Base-by-base conservation (phyloP, 2,888 invertebrate genomes). In the Ashinkailepas kermadecensis region DNA sequence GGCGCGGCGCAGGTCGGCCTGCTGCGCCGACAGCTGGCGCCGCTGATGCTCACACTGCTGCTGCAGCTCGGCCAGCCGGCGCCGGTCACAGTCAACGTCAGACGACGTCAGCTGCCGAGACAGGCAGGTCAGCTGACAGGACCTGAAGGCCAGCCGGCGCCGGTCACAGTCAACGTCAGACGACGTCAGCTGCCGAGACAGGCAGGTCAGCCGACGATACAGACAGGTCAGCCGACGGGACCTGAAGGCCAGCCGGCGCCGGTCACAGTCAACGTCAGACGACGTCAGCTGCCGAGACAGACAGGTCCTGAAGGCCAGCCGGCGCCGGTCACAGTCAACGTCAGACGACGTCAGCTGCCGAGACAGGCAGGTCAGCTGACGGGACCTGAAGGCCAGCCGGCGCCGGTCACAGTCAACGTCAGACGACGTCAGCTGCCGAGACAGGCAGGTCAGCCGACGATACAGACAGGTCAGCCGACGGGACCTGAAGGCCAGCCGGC, bases 61-160 rank as follows among this genome's bases (percentile, higher is more conserved):
- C 74, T 74, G 13, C 74, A 74, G 74, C 54, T 74, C 54, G 18
- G 15, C 12, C 59, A 11, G 59, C 59, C 59, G 59, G 39, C 39
- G 39, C 11, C 21, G 18, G 62, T 58, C 59, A 2, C 70, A 58
- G 78, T 81, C 81, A 83, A 65, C 65, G n/a, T n/a, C 65, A 10
- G 65, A 8, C n/a, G 65, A n/a, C 65, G n/a, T 62, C 18, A 15
- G 15, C 62, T 62, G 62, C 7, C 15, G 62, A 39, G 62, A 15
- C 62, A 15, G 62, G 39, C 39, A 39, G 39, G 39, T 39, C 2
- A 39, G 39, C 39, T 4, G 39, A 39, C 39, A 4, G 39, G 39
- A 39, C 39, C 4, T 39, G 39, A 39, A 39, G 39, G n/a, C 25
- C 12, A 25, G 10, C 10, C 25, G 67, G 9, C 13, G 54, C 10